phyloP scores from a whole-genome alignment of 2,888 invertebrate species.

The Drosophila niveifrons region DNA sequence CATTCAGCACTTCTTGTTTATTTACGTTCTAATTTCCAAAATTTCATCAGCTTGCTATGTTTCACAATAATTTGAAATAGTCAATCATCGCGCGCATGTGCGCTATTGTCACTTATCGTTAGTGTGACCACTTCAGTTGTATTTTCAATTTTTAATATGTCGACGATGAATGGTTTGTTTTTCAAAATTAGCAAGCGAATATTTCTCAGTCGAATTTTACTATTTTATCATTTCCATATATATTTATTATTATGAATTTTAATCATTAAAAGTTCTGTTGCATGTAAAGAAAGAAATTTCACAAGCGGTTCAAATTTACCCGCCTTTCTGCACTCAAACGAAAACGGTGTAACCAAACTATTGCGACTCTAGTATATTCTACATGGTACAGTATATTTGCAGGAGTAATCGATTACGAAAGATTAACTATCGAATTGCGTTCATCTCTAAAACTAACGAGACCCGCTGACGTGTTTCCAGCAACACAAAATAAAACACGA shows the following conservation, averaged over 20 bases:
- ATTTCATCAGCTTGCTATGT: background rate
- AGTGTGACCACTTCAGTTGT: background rate
- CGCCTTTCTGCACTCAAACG: background rate
- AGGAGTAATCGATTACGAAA: background rate
- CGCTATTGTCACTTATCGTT: conserved; percentile 13
- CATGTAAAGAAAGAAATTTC: background rate
- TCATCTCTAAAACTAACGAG: background rate
- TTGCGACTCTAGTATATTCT: background rate
- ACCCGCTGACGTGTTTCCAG: conserved; percentile 68
- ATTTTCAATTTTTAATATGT: background rate
- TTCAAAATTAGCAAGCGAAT: background rate
- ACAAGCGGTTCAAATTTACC: background rate
- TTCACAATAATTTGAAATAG: conserved; percentile 4
- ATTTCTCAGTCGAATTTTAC: background rate
- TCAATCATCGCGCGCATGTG: conserved; percentile 6
- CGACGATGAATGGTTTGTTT: background rate
- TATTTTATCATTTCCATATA: background rate
- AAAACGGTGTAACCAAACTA: background rate
- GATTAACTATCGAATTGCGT: background rate
- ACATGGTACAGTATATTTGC: background rate
- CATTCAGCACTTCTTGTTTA: too few relatives aligned
- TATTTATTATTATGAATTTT: background rate
- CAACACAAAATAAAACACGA: conserved; percentile 60
- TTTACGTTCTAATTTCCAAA: background rate
- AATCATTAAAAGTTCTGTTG: background rate